Evolutionary conservation across 1,140 invertebrate genomes (phyloP).

Genomic region (Drosophila subpulchrella): DNA sequence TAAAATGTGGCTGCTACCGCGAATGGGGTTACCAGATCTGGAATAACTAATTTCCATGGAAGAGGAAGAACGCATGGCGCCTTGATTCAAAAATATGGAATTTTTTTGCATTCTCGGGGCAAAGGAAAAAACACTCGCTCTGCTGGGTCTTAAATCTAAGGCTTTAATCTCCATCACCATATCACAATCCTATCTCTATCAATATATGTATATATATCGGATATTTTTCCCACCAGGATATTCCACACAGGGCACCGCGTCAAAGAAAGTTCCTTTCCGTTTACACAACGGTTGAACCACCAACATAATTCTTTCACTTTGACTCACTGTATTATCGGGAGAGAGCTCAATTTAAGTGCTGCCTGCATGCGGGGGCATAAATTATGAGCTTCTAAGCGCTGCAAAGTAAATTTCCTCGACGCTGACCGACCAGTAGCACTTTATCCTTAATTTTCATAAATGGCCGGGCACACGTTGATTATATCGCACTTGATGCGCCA

Average conservation of each 20-base stretch:
- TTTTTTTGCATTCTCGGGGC: too few species aligned
- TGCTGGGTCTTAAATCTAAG: too few species aligned
- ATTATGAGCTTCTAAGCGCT: slow-evolving; percentile 13
- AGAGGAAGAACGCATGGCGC: too few species aligned
- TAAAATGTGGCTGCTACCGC: neutral
- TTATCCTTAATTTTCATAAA: slow-evolving; percentile 70
- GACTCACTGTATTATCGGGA: neutral
- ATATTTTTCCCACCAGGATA: too few species aligned
- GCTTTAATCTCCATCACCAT: too few species aligned
- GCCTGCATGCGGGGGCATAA: slow-evolving; percentile 32
- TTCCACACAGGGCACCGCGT: too few species aligned
- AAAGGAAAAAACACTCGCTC: too few species aligned
- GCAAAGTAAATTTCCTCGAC: slow-evolving; percentile 24
- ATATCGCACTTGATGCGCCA: slow-evolving; percentile 40
- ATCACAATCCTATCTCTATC: too few species aligned
- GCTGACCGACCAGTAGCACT: neutral
- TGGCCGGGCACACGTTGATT: slow-evolving; percentile 53
- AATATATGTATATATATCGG: too few species aligned
- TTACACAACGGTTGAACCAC: neutral
- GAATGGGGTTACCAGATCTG: too few species aligned
- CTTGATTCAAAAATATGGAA: too few species aligned
- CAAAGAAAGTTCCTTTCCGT: too few species aligned
- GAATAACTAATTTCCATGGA: neutral
- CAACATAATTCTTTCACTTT: neutral
- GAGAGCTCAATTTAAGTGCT: slow-evolving; percentile 3